These are phyloP conservation scores for Acanthisitta chloris DNA, from an alignment of 2,113 vertebrate species.

Conservation along the genomic window DNA sequence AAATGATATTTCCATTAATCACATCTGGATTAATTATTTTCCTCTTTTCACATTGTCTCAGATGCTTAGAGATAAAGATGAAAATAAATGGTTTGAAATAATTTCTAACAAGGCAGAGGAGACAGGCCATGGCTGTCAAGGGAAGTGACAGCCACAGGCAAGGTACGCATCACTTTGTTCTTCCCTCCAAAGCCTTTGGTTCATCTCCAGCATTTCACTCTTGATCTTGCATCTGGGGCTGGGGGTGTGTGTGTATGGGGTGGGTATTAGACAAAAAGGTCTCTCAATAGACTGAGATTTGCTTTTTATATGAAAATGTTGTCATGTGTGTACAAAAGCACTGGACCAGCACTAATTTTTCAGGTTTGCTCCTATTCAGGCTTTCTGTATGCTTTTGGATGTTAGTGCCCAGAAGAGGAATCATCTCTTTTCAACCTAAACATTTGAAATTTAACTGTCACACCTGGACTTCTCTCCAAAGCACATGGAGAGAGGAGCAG, in stretches of 20 bases:
- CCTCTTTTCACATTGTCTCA: neutral
- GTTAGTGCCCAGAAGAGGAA: neutral
- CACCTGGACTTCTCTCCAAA: neutral
- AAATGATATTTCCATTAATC: neutral
- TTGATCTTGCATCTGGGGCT: too few relatives aligned
- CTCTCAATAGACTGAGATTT: neutral
- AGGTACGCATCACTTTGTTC: neutral
- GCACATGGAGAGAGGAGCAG: neutral
- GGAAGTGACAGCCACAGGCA: neutral
- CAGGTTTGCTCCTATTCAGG: neutral
- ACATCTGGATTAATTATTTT: neutral
- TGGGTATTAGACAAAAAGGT: too few relatives aligned
- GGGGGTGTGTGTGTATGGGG: too few relatives aligned
- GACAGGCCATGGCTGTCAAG: neutral
- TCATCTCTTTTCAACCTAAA: neutral
- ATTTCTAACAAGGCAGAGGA: neutral
- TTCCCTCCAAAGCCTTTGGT: conserved; percentile 3
- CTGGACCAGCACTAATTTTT: neutral
- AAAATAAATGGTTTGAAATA: neutral
- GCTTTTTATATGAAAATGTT: neutral
- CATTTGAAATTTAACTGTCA: neutral
- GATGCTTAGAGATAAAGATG: neutral
- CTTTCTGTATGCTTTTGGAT: neutral
- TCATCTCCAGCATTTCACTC: neutral
- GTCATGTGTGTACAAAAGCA: neutral